phyloP scores from a whole-genome alignment of 2,888 invertebrate species.

The Eristalis arbustorum region DNA sequence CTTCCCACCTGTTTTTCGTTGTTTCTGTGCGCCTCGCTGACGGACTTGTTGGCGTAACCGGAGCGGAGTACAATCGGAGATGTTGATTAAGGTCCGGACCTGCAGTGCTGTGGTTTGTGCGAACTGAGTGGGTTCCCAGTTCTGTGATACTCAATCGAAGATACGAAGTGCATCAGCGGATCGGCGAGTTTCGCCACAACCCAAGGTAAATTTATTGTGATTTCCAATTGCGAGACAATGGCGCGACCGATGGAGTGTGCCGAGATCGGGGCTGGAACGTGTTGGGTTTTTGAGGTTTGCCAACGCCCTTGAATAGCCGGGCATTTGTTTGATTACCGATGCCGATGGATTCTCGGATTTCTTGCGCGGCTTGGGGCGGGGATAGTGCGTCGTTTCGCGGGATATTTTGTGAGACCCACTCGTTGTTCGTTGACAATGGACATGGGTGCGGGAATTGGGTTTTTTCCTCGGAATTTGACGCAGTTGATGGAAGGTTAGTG shows the following conservation, averaged over 20 bases:
- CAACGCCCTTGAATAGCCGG: neutral
- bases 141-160: constrained; percentile 24
- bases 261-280: neutral
- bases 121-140: constrained; percentile 15
- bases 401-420: too few relatives aligned
- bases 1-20: constrained; percentile 56
- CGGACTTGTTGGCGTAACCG: constrained; percentile 15
- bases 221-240: neutral
- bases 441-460: too few relatives aligned
- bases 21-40: neutral
- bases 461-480: too few relatives aligned
- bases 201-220: constrained; percentile 60
- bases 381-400: too few relatives aligned
- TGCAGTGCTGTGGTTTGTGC: constrained; percentile 33
- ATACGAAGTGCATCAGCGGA: constrained; percentile 42
- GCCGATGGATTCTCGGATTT: too few relatives aligned
- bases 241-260: neutral
- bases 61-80: constrained; percentile 41
- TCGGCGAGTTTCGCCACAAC: constrained; percentile 44
- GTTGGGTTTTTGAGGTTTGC: neutral
- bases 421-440: too few relatives aligned
- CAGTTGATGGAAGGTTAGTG: too few relatives aligned
- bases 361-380: too few relatives aligned
- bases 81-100: constrained; percentile 49
- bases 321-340: neutral